These are phyloP conservation scores for Tauraco hartlaubi DNA, from an alignment of 2,797 vertebrate species.

Conservation along the genomic window DNA sequence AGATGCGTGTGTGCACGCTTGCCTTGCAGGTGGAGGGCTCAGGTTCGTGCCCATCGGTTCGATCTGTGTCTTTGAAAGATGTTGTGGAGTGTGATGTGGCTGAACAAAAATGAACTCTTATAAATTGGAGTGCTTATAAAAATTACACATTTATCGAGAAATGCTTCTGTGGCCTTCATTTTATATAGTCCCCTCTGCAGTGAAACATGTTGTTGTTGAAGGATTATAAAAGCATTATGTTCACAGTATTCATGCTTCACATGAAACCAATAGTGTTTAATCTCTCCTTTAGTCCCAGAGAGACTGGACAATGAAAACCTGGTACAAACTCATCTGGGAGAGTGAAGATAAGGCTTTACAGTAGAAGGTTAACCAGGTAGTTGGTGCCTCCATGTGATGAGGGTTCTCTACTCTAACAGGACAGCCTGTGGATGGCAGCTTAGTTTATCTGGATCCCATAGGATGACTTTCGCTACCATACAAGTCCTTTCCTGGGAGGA, in stretches of 20 bases:
- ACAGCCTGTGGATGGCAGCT: not conserved
- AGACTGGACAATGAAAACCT: not conserved
- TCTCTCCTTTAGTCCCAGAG: not conserved
- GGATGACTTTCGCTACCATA: not conserved
- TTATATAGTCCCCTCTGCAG: not conserved
- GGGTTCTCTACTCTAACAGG: not conserved
- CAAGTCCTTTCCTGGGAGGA: not conserved
- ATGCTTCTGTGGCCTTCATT: not conserved
- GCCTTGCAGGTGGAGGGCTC: not conserved
- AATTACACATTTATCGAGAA: not conserved
- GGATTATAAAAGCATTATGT: not conserved
- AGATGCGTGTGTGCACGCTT: not conserved
- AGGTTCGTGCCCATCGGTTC: not conserved
- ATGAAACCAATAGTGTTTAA: not conserved
- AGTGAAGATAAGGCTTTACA: not conserved
- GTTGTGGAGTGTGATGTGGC: not conserved
- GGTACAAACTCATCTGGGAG: not conserved
- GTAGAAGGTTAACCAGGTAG: not conserved
- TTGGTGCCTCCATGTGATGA: not conserved
- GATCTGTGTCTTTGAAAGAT: not conserved
- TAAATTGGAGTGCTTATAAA: not conserved
- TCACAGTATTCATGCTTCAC: not conserved
- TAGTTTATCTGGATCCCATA: not conserved
- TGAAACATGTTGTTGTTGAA: not conserved
- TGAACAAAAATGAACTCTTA: not conserved